phyloP scores from a whole-genome alignment of 1,140 invertebrate species.

The Drosophila lacertosa region DNA sequence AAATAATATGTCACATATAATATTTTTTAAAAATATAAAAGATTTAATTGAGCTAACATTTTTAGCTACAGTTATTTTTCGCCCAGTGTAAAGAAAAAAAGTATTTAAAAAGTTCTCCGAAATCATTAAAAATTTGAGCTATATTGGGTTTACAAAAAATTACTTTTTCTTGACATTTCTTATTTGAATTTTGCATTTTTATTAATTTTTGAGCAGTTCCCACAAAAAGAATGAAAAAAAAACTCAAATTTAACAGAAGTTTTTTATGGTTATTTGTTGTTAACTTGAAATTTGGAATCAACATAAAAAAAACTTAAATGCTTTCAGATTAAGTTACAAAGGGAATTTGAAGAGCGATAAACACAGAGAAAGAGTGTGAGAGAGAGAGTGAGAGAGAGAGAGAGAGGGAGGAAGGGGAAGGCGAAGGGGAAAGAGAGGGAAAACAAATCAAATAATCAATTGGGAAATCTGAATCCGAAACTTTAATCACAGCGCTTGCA shows the following conservation, averaged over 20 bases:
- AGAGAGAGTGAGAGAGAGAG: neutral
- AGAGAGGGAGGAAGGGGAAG: neutral
- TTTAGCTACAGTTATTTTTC: neutral
- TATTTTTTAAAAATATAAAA: no score
- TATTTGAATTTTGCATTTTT: constrained; percentile 1
- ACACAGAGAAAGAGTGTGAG: no score
- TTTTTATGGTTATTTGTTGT: constrained; percentile 20
- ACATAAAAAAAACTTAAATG: constrained; percentile 17
- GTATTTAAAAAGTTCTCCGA: constrained; percentile 3
- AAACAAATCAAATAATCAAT: neutral
- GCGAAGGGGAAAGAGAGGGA: neutral
- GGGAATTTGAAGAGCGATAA: neutral
- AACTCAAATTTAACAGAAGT: neutral
- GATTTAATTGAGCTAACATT: no score
- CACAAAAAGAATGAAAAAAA: neutral
- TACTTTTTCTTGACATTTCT: constrained; percentile 5
- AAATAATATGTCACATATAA: no score
- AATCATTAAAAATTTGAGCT: neutral
- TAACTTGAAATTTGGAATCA: neutral
- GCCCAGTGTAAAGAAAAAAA: constrained; percentile 5
- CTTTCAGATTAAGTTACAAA: constrained; percentile 5
- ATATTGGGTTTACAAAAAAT: constrained; percentile 7
- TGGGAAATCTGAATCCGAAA: constrained; percentile 10
- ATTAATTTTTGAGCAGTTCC: neutral
- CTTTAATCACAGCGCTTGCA: constrained; percentile 15